phyloP scores from a whole-genome alignment of 1,140 invertebrate species.

The Drosophila pachea region DNA sequence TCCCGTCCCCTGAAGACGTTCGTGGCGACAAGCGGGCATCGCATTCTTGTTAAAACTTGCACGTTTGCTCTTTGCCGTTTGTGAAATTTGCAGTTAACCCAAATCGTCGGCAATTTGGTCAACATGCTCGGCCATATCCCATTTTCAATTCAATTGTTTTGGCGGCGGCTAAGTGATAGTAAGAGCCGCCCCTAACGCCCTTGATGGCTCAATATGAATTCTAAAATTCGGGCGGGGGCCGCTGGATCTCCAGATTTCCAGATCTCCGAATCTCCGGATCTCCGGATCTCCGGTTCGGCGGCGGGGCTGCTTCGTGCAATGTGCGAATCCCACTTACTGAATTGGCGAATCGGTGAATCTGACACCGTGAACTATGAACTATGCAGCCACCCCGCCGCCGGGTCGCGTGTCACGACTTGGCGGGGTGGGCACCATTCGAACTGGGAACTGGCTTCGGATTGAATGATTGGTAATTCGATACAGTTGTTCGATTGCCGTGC shows the following conservation, averaged over 20 bases:
- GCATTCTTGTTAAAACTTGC: slow-evolving; percentile 73
- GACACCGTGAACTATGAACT: slow-evolving; percentile 45
- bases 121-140: slow-evolving; percentile 59
- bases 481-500: slow-evolving; percentile 66
- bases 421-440: neutral
- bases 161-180: slow-evolving; percentile 57
- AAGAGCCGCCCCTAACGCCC: slow-evolving; percentile 53
- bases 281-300: no score
- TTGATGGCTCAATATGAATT: slow-evolving; percentile 57
- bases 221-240: slow-evolving; percentile 9
- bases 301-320: slow-evolving; percentile 5
- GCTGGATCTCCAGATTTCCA: no score
- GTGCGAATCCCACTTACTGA: slow-evolving; percentile 27
- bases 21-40: slow-evolving; percentile 43
- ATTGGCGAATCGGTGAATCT: slow-evolving; percentile 39
- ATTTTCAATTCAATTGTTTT: slow-evolving; percentile 68
- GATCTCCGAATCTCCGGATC: no score
- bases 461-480: slow-evolving; percentile 76
- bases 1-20: slow-evolving; percentile 4
- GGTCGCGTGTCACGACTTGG: slow-evolving; percentile 45
- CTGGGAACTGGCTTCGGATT: slow-evolving; percentile 45
- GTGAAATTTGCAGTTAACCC: slow-evolving; percentile 73
- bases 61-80: slow-evolving; percentile 62
- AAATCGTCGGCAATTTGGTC: slow-evolving; percentile 75
- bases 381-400: slow-evolving; percentile 4